Evolutionary conservation across 92 coral and sea anemone genomes (phyloP).

Genomic region (Parazoanthus atlanticus): DNA sequence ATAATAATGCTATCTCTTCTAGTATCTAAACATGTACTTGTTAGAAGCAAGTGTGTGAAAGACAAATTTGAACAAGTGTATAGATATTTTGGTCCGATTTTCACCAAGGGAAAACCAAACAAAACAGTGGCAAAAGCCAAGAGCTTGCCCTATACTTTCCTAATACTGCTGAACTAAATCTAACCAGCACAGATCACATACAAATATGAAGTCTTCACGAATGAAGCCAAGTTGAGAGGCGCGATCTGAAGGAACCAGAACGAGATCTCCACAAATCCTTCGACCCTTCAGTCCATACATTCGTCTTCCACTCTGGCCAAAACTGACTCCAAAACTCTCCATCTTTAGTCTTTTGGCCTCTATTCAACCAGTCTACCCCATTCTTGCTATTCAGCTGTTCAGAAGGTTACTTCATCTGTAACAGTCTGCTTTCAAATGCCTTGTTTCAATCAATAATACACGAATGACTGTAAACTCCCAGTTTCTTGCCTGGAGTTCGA

Average conservation of each 20-base stretch:
- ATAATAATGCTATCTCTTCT: not conserved
- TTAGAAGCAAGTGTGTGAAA: not conserved
- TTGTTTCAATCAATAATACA: slow-evolving; percentile 22
- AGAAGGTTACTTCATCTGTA: not conserved
- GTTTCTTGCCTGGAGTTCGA: slow-evolving; percentile 1
- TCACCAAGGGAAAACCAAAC: not conserved
- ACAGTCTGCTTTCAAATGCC: slow-evolving; percentile 18
- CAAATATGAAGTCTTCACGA: slow-evolving; percentile 80
- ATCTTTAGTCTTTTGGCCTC: not conserved
- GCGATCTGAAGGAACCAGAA: slow-evolving; percentile 62
- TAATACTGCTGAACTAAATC: not conserved
- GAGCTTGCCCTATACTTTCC: not conserved
- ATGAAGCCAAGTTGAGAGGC: slow-evolving; percentile 57
- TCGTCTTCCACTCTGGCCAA: not conserved
- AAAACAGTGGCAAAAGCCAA: not conserved
- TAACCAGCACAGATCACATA: slow-evolving; percentile 38
- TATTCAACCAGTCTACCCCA: slow-evolving; percentile 25
- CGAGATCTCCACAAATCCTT: slow-evolving; percentile 72
- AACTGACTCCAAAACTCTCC: not conserved
- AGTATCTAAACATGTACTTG: not conserved
- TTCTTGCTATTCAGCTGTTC: slow-evolving; percentile 10
- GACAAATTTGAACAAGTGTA: not conserved
- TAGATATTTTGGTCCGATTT: not conserved
- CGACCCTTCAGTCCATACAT: slow-evolving; percentile 21
- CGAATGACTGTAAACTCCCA: not conserved